Evolutionary conservation across 2,888 invertebrate species (phyloP), one percentile per base, ranked within the genome.

Genomic region (Megaustenia siamemsis): DNA sequence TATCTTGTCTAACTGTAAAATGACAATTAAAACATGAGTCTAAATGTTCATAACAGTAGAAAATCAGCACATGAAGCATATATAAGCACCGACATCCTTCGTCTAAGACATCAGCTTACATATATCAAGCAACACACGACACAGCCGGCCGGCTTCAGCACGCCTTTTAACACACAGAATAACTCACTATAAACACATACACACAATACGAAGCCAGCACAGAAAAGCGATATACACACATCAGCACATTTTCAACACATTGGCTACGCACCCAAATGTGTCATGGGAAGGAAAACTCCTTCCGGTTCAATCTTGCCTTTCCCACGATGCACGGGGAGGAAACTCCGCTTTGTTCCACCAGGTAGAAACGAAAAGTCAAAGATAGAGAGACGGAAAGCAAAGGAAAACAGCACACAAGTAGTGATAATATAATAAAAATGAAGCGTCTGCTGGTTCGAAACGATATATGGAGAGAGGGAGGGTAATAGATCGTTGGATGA

Each of bases 181-280:
- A 28, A 15, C 21, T 40, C 38, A 40, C 40, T 18, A 32, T 18
- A 3, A 69, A 32, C 18, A 49, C 49, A 73, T 32, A 73, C 3
- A 49, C 18, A 45, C 15, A 32, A 49, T 32, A 49, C 49, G n/a
- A n/a, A n/a, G n/a, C n/a, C n/a, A n/a, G n/a, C 73, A 49, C 5
- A 24, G 24, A 60, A 38, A 60, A 60, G 38, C 35, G 5, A 18
- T 12, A 35, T 60, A 77, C 79, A 79, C 79, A 63, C 66, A 4
- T 66, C 5, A 79, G 40, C 79, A 79, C 79, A 79, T 45, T 24
- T 66, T 40, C 66, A 4, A 79, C 79, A 79, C 79, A 79, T 66
- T 56, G 76, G 76, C 56, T 15, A 32, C 53, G 56, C 53, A 56
- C 77, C 56, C n/a, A n/a, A 38, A 35, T 38, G 77, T 77, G 77